Base-by-base conservation (phyloP, 2,113 vertebrate genomes). In the Phylloscopus whistleri region DNA sequence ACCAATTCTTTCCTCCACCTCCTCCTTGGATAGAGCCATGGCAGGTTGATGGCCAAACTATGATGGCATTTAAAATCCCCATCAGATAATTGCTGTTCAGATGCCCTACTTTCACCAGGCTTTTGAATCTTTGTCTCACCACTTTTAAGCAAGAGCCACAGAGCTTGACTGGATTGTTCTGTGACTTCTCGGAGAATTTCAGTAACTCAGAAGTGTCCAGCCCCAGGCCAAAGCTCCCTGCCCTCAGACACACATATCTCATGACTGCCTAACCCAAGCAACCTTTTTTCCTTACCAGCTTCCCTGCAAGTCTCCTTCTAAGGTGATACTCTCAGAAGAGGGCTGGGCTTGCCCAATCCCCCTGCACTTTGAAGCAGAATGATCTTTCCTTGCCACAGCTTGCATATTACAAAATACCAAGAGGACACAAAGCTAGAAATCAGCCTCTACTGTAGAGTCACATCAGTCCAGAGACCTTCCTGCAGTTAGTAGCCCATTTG, bases 401-500 rank as follows among this genome's bases (percentile, higher is more conserved):
- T 79, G 16, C 3, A 2, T 55, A 51, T 69, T 66, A 6, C 43
- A 68, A 85, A 72, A 58, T 35, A 5, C 1, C 22, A 30, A 48
- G 59, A 56, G 30, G 16, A 72, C 72, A 39, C 7, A 79, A 58
- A 73, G 5, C 15, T 39, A 37, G 70, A 89, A 82, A 35, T 27
- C 44, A 46, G 33, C 21, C 11, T 44, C 13, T 73, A 16, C 30
- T 68, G 3, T 20, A 4, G 7, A n/a, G 28, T 62, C 20, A 20
- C 24, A 9, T 33, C 52, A 59, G n/a, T 22, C 23, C 70, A 67
- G 52, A 58, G 26, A 52, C 28, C 28, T 49, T 53, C 20, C 33
- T 2, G 1, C 39, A 66, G 41, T 16, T 26, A 52, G 10, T 1
- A 19, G 30, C 31, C 15, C 0, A 0, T 43, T 75, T 37, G 10